Base-by-base conservation (phyloP, 2,888 invertebrate genomes). In the Lithophane semibrunnea region DNA sequence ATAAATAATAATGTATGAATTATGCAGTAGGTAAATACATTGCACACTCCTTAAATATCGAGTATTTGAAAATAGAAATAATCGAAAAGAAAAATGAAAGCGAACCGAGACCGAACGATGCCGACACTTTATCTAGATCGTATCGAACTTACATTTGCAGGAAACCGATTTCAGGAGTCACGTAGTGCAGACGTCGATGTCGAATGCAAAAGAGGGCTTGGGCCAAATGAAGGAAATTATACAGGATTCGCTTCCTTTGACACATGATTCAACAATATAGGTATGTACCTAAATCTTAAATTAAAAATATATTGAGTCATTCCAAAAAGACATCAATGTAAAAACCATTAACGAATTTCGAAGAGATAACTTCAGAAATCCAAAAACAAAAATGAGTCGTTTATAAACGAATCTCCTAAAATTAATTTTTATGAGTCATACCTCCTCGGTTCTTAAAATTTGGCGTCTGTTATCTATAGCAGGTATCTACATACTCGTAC, bases 161-260 rank as follows among this genome's bases (percentile, higher is more conserved):
- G n/a, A 67, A 63, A 68, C 13, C n/a, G 52, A 75, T 79, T 80
- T 74, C 47, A 74, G 44, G 2, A 58, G 63, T 68, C 56, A 82
- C 44, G 77, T 67, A 67, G 37, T 64, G 49, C 49, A 18, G n/a
- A 29, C 68, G 61, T 37, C 68, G 37, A 3, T 0, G 9, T 21
- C 10, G 3, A 52, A 64, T 37, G 24, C 29, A 42, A 9, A 58
- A 71, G 37, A 52, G 37, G 44, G 21, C 60, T 54, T 37, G 0
- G 29, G 9, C 0, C 18, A 54, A 75, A 77, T 70, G 24, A 29
- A 70, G 56, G 49, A 67, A 58, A 77, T 71, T 63, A 82, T 64
- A n/a, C 67, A 58, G 52, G 67, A 58, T 18, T 37, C 16, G 9
- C 21, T 37, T 65, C n/a, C 12, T 42, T 68, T 58, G 47, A 42